Conservation (phyloP, 1,140 invertebrate species). For the Probaryconus sp. region DNA sequence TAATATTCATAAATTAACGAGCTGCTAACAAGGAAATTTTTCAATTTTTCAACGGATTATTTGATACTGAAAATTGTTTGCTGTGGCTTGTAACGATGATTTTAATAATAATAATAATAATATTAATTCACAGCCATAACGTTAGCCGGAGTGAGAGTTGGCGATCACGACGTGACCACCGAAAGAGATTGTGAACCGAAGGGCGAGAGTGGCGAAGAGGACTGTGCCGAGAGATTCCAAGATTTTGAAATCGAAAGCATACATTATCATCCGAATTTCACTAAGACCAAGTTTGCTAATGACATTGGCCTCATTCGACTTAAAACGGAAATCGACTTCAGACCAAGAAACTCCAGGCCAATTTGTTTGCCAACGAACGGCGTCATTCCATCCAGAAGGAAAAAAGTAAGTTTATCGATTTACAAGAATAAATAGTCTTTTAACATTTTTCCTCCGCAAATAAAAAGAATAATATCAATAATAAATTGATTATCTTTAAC, state of each 20-base stretch:
- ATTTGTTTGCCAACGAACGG: conserved; percentile 80
- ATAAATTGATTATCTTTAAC: no score
- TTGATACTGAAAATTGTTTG: no score
- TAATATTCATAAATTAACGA: no score
- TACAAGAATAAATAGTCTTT: no score
- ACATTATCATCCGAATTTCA: conserved; percentile 80
- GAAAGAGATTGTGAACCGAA: conserved; percentile 81
- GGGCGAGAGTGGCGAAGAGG: conserved; percentile 64
- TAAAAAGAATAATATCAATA: no score
- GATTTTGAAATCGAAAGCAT: conserved; percentile 80
- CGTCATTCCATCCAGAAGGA: conserved; percentile 19
- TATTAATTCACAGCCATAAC: conserved; percentile 64
- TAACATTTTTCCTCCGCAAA: no score
- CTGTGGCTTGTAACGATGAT: not conserved
- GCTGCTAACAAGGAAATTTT: no score
- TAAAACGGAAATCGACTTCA: conserved; percentile 76
- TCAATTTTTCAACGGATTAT: no score
- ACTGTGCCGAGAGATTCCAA: conserved; percentile 81
- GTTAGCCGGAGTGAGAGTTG: conserved; percentile 79
- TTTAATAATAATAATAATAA: conserved; percentile 6
- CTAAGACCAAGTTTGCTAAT: conserved; percentile 72
- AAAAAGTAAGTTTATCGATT: conserved; percentile 64
- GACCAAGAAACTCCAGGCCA: conserved; percentile 76
- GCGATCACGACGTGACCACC: conserved; percentile 81
- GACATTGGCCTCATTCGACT: conserved; percentile 83